phyloP scores from a whole-genome alignment of 2,888 invertebrate genomes.

The Zaprionus bogoriensis region DNA sequence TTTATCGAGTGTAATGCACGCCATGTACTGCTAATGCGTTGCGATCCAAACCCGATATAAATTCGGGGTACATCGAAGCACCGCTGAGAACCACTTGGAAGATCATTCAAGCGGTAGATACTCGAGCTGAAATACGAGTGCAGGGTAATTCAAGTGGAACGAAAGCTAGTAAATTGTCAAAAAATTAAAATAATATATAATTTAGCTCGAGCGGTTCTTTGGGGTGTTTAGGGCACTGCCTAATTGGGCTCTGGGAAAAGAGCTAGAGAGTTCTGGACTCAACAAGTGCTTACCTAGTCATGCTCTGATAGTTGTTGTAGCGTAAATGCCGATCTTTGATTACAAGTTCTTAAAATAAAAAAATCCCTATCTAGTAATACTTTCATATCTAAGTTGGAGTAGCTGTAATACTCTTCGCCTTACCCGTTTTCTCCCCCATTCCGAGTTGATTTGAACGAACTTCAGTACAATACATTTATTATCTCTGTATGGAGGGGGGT shows the following conservation, averaged over 20 bases:
- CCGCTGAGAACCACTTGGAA: conserved; percentile 29
- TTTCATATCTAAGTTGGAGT: background rate
- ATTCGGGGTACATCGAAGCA: background rate
- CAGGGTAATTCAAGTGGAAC: conserved; percentile 42
- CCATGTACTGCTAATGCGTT: conserved; percentile 12
- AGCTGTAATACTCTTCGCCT: no score
- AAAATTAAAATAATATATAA: conserved; percentile 1
- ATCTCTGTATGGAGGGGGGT: no score
- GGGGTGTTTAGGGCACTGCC: background rate
- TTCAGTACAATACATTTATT: no score
- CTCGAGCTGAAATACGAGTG: conserved; percentile 28
- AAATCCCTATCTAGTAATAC: background rate
- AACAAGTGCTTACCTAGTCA: no score
- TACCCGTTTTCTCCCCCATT: no score
- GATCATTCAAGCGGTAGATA: conserved; percentile 37
- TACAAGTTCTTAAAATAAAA: background rate
- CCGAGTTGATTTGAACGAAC: no score
- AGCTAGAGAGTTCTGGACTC: no score
- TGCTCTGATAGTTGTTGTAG: background rate
- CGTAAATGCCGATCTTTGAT: background rate
- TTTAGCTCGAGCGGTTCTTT: background rate
- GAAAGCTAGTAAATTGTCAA: conserved; percentile 35
- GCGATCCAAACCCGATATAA: background rate
- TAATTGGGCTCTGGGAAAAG: background rate
- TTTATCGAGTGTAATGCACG: conserved; percentile 15